Evolutionary conservation across 2,888 invertebrate genomes (phyloP).

Genomic region (Tillus elongatus): DNA sequence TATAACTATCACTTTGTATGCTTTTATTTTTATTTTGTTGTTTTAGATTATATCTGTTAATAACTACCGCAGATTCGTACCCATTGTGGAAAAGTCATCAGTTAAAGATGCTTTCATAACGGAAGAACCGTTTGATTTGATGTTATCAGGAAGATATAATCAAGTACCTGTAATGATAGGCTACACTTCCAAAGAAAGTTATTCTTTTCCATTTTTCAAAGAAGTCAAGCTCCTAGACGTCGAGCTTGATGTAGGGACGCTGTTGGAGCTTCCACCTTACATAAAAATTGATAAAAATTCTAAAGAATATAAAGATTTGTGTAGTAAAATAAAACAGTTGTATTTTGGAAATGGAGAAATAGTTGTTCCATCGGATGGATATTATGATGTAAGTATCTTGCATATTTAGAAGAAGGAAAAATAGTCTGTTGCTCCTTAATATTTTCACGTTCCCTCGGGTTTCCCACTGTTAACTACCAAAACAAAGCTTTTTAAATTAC

Average conservation of each 20-base stretch:
- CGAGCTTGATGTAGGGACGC: neutral
- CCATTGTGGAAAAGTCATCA: too few species aligned
- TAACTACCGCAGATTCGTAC: neutral
- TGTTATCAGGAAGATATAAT: neutral
- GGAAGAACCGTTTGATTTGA: neutral
- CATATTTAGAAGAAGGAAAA: too few species aligned
- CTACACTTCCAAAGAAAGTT: neutral
- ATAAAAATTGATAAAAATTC: neutral
- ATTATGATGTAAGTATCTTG: too few species aligned
- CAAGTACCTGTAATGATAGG: neutral
- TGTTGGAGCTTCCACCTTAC: neutral
- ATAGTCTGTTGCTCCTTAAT: too few species aligned
- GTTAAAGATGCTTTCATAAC: neutral
- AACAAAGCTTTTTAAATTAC: too few species aligned
- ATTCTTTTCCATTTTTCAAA: too few species aligned
- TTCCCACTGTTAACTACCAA: too few species aligned
- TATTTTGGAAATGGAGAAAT: neutral
- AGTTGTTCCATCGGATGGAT: too few species aligned
- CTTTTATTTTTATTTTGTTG: conserved; percentile 1
- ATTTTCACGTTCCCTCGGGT: too few species aligned
- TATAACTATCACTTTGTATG: too few species aligned
- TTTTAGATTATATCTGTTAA: neutral
- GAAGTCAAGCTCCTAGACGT: too few species aligned
- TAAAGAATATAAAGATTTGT: neutral
- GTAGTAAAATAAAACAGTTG: neutral